Base-by-base conservation (phyloP, 2,888 invertebrate genomes). In the Myopa testacea region DNA sequence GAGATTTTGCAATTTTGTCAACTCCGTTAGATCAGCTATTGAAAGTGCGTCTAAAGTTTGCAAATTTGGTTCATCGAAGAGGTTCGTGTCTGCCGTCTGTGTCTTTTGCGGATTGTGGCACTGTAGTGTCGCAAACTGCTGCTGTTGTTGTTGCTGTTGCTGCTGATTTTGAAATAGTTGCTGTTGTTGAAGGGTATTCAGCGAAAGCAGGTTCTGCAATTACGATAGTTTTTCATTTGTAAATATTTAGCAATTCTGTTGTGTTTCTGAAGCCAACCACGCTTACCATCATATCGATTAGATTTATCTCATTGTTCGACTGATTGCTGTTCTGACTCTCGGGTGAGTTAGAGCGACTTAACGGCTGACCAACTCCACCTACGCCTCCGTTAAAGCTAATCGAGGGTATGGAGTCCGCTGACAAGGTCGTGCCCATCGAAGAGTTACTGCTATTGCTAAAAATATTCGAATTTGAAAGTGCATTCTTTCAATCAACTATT, bases 291-390 rank as follows among this genome's bases (percentile, higher is more conserved):
- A 89, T 87, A 79, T 89, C 89, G 76, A 86, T 83, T 4, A 89
- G 79, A 81, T 84, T 88, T n/a, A 85, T 84, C 78, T 87, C 87
- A 52, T 82, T 83, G 79, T 87, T 85, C 37, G 89, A 88, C 78
- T 87, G 86, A 80, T 85, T 87, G 82, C 88, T 89, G 73, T 88
- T 87, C 79, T 88, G 88, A 79, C 88, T 89, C 80, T 88, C 88
- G 4, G 89, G 89, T 2, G 89, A 89, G 80, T 88, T 88, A 4
- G 89, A 89, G 52, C 89, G 88, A 60, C 88, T 89, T 6, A 87
- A 87, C 38, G 86, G 85, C 68, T 84, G 82, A 75, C 82, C 81
- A 70, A 58, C 74, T 50, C 60, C 78, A 73, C 45, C 79, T 73
- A n/a, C 81, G 67, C 68, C 77, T 62, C 38, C 71, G 63, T 6